phyloP scores from a whole-genome alignment of 2,113 vertebrate species.

The Stictonetta naevosa region DNA sequence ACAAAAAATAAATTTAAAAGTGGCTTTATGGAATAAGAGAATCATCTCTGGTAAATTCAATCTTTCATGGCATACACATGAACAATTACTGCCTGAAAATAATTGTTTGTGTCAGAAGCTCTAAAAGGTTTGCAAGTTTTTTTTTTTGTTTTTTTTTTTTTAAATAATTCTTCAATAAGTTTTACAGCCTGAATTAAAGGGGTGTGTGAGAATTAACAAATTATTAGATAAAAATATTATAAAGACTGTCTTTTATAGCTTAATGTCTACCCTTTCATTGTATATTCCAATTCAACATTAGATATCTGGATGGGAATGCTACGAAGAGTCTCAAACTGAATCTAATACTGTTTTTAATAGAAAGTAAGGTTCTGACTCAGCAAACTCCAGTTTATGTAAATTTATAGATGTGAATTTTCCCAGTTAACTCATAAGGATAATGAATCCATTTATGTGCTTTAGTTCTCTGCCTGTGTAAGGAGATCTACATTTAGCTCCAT shows the following conservation, averaged over 20 bases:
- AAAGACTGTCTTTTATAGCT: neutral
- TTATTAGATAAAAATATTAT: conserved; percentile 15
- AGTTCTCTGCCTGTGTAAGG: neutral
- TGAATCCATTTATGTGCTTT: neutral
- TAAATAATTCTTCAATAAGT: neutral
- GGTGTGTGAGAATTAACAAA: neutral
- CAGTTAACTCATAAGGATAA: conserved; percentile 19
- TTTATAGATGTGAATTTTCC: conserved; percentile 21
- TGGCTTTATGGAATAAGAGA: neutral
- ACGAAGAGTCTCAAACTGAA: neutral
- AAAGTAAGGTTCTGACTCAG: conserved; percentile 40
- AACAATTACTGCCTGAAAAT: conserved; percentile 52
- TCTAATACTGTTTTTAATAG: conserved; percentile 31
- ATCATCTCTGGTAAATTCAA: conserved; percentile 28
- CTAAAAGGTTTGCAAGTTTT: conserved; percentile 51
- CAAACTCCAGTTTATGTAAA: neutral
- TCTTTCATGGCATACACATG: neutral
- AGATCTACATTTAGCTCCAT: neutral
- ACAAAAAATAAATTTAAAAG: neutral
- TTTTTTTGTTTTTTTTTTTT: neutral
- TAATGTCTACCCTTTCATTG: neutral
- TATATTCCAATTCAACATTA: neutral
- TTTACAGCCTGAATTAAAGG: neutral
- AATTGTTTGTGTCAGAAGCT: conserved; percentile 53
- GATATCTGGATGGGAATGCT: neutral